Evolutionary conservation across 2,888 invertebrate species (phyloP).

Genomic region (Acanthosepion pharaonis): DNA sequence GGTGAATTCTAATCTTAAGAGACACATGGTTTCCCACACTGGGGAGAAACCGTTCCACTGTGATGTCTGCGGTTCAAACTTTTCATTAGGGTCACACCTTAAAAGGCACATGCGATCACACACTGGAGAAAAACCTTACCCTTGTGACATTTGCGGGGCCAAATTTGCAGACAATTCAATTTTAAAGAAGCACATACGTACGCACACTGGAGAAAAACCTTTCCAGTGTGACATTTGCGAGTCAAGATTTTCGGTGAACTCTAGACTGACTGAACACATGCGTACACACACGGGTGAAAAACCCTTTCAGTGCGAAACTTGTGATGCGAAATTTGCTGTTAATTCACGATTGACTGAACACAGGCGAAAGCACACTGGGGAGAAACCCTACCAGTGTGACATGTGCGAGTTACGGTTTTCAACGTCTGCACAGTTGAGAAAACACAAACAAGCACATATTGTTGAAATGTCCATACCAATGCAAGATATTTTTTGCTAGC

Average conservation of each 20-base stretch:
- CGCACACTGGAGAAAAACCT: background rate
- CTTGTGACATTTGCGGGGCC: background rate
- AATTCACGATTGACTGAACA: background rate
- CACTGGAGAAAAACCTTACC: constrained; percentile 35
- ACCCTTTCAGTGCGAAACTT: background rate
- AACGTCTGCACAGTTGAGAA: too few relatives aligned
- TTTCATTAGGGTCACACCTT: background rate
- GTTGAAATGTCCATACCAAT: too few relatives aligned
- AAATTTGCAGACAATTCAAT: background rate
- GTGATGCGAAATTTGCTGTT: background rate
- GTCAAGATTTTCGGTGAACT: background rate
- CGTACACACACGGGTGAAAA: constrained; percentile 24
- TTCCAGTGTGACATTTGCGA: background rate
- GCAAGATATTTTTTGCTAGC: too few relatives aligned
- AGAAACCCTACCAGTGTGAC: background rate
- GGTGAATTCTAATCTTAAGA: background rate
- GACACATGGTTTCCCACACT: background rate
- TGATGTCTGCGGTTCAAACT: background rate
- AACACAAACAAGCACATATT: too few relatives aligned
- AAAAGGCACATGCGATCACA: background rate
- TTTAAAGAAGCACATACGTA: background rate
- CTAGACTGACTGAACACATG: background rate
- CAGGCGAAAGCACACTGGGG: background rate
- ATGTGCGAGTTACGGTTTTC: background rate
- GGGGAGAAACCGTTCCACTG: constrained; percentile 10